Evolutionary conservation across 2,888 invertebrate species (phyloP).

Genomic region (Pseudeuparius sepicola): DNA sequence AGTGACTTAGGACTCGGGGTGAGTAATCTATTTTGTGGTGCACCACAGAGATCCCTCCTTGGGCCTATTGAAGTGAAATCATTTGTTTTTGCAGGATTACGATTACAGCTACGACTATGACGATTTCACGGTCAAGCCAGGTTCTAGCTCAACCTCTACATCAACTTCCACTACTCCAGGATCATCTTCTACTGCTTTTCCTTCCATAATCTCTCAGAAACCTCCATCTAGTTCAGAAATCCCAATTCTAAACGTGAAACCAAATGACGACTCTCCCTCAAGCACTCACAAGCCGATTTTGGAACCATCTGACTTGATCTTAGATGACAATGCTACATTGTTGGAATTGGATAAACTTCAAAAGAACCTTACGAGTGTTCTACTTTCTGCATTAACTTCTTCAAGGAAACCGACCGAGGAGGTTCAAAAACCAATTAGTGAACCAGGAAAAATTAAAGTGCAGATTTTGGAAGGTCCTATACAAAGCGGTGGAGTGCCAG

Average conservation of each 20-base stretch:
- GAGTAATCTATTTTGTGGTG: conserved; percentile 27
- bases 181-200: conserved; percentile 13
- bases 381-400: background rate
- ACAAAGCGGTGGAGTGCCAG: conserved; percentile 15
- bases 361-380: too few species aligned
- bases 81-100: conserved; percentile 49
- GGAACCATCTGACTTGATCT: background rate
- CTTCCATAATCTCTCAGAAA: conserved; percentile 9
- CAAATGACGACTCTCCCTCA: conserved; percentile 9
- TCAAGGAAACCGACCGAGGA: background rate
- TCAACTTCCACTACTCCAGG: conserved; percentile 14
- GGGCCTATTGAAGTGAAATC: background rate
- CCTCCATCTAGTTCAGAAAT: conserved; percentile 5
- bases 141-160: conserved; percentile 12
- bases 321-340: too few species aligned
- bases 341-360: too few species aligned
- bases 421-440: background rate
- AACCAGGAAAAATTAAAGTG: conserved; percentile 30
- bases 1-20: conserved; percentile 52
- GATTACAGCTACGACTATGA: conserved; percentile 65
- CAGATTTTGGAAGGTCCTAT: conserved; percentile 26
- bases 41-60: background rate
- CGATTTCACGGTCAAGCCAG: conserved; percentile 60
- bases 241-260: too few species aligned
- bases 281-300: conserved; percentile 12